Evolutionary conservation across 2,888 invertebrate genomes (phyloP).

Genomic region (Aleiodes leptofemur): DNA sequence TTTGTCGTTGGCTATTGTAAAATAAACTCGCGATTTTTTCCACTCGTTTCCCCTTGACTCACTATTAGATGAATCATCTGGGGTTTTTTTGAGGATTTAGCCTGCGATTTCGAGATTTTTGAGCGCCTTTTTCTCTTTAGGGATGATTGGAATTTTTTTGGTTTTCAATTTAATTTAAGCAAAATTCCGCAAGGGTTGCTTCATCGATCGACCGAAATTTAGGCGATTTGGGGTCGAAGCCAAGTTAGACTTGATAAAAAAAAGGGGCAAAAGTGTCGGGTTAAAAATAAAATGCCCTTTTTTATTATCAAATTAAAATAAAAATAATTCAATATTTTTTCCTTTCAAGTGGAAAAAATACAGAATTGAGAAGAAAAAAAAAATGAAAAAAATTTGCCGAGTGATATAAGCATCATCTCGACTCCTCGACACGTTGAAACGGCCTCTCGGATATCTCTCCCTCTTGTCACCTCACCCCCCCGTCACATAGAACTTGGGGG

Average conservation of each 20-base stretch:
- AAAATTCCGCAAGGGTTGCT: constrained; percentile 54
- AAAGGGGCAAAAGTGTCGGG: neutral
- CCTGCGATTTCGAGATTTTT: neutral
- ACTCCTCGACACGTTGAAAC: constrained; percentile 35
- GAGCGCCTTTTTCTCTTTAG: no score
- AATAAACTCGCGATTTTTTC: neutral
- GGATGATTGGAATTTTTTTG: neutral
- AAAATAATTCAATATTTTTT: no score
- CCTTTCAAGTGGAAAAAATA: constrained; percentile 1
- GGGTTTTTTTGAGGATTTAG: neutral
- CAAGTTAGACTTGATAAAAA: neutral
- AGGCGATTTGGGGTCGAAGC: constrained; percentile 62
- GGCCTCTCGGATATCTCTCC: constrained; percentile 65
- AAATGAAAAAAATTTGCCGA: constrained; percentile 1
- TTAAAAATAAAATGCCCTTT: no score
- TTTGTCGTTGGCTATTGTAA: constrained; percentile 28
- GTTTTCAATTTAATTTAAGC: no score
- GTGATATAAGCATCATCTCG: constrained; percentile 38
- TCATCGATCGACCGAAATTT: constrained; percentile 68
- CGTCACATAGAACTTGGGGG: constrained; percentile 64
- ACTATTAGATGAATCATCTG: constrained; percentile 19
- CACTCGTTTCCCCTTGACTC: neutral
- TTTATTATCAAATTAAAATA: no score
- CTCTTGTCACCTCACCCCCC: constrained; percentile 67
- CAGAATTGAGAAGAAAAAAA: constrained; percentile 10